Conservation (phyloP, 2,113 vertebrate genomes). For the Macquaria ambigua region DNA sequence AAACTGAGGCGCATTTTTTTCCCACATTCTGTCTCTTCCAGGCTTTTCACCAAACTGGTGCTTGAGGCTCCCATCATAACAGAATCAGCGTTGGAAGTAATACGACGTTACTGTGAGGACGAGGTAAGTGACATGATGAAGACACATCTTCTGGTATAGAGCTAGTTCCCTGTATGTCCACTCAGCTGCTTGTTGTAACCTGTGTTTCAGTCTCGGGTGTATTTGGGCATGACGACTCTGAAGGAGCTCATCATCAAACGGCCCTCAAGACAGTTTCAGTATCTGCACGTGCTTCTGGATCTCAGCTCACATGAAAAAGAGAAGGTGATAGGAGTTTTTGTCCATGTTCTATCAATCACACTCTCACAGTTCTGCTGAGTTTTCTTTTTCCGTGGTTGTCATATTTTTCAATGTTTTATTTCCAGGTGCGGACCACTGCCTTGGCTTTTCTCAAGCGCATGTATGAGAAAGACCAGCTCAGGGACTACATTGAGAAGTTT, state of each 20-base stretch:
- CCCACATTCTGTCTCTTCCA: constrained; percentile 56
- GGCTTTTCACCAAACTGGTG: constrained; percentile 95
- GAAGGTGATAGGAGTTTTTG: constrained; percentile 83
- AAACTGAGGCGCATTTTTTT: background rate
- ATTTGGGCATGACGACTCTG: constrained; percentile 94
- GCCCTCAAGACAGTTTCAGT: constrained; percentile 93
- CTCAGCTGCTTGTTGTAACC: background rate
- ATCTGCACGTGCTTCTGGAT: constrained; percentile 93
- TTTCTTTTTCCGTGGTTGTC: background rate
- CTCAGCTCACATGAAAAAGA: constrained; percentile 97
- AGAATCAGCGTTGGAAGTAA: constrained; percentile 92
- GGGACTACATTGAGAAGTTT: constrained; percentile 95
- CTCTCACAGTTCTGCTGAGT: background rate
- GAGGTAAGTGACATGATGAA: constrained; percentile 83
- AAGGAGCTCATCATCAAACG: constrained; percentile 95
- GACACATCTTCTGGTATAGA: background rate
- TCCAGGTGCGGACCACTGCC: constrained; percentile 92
- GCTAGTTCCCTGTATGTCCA: background rate
- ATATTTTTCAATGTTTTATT: constrained; percentile 46
- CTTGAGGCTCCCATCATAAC: constrained; percentile 94
- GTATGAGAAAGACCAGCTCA: constrained; percentile 94
- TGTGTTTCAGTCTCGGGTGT: constrained; percentile 89
- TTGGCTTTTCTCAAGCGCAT: constrained; percentile 93
- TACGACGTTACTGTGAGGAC: constrained; percentile 95
- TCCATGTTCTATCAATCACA: background rate